Percentiles rank a stretch among this genome's conserved stretches.
Evolutionary conservation across 2,797 vertebrate species (phyloP).

Genomic region (Brotula barbata): DNA sequence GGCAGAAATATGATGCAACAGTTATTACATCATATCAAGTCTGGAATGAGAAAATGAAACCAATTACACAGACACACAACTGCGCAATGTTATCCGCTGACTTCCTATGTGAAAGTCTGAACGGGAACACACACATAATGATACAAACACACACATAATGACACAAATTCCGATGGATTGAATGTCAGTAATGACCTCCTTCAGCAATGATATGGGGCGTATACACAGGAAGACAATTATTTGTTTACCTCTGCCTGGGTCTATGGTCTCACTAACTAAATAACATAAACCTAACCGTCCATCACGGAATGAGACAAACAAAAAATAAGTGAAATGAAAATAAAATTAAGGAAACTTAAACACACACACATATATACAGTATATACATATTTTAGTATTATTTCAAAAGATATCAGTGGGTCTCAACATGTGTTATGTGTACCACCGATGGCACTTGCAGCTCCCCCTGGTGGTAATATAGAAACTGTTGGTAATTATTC

Average conservation of each 20-base stretch:
- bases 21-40: neutral
- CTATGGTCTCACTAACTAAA: slow-evolving; percentile 24
- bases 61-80: slow-evolving; percentile 28
- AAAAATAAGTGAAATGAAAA: too few species aligned
- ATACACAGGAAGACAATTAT: slow-evolving; percentile 51
- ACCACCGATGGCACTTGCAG: too few species aligned
- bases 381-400: too few species aligned
- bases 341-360: too few species aligned
- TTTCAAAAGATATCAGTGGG: too few species aligned
- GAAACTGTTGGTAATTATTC: too few species aligned
- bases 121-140: slow-evolving; percentile 41
- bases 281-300: too few species aligned
- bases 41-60: slow-evolving; percentile 4
- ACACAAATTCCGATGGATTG: slow-evolving; percentile 48
- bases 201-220: slow-evolving; percentile 22
- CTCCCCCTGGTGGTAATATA: too few species aligned
- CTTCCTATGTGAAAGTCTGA: slow-evolving; percentile 52
- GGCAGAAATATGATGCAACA: neutral
- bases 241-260: slow-evolving; percentile 59
- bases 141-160: slow-evolving; percentile 41
- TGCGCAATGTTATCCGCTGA: slow-evolving; percentile 37
- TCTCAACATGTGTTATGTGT: too few species aligned
- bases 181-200: slow-evolving; percentile 48
- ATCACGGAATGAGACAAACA: too few species aligned
- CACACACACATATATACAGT: too few species aligned